These are phyloP conservation scores for Zaprionus davidi DNA, from an alignment of 1,140 invertebrate genomes.

Conservation along the genomic window DNA sequence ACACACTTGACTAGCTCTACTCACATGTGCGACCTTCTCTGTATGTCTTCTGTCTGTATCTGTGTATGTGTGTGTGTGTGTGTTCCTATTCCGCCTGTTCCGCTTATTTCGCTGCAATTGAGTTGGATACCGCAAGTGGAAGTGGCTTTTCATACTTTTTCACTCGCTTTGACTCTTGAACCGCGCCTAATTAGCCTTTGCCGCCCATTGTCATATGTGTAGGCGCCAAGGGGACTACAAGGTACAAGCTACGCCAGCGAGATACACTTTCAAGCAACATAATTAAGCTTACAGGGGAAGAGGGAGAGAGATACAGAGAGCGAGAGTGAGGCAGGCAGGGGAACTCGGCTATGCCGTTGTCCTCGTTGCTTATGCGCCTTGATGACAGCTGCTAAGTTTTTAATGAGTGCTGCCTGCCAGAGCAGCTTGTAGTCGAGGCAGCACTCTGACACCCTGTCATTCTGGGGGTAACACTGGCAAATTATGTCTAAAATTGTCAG, in stretches of 20 bases:
- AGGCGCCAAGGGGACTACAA: slow-evolving; percentile 16
- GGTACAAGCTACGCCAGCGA: not conserved
- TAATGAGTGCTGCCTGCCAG: slow-evolving; percentile 55
- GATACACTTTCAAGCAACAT: slow-evolving; percentile 27
- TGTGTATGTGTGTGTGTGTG: not conserved
- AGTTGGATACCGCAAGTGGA: slow-evolving; percentile 32
- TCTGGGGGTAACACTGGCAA: slow-evolving; percentile 30
- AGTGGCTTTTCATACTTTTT: slow-evolving; percentile 24
- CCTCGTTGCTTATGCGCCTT: slow-evolving; percentile 56
- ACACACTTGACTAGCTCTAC: not conserved
- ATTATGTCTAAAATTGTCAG: slow-evolving; percentile 64
- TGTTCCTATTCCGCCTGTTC: slow-evolving; percentile 22
- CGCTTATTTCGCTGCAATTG: slow-evolving; percentile 29
- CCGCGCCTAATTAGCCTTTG: slow-evolving; percentile 71
- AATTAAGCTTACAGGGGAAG: slow-evolving; percentile 36
- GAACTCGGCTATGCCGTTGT: slow-evolving; percentile 31
- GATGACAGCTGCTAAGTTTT: slow-evolving; percentile 73
- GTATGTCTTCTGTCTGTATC: not conserved
- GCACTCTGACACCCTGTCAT: not conserved
- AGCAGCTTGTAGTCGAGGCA: not conserved
- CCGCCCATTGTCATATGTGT: slow-evolving; percentile 46
- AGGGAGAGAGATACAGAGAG: not conserved
- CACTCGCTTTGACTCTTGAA: slow-evolving; percentile 63
- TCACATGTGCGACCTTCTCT: not conserved
- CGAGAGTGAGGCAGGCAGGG: not conserved